Conservation (phyloP, 2,888 invertebrate genomes). For the Caenorhabditis virilis region DNA sequence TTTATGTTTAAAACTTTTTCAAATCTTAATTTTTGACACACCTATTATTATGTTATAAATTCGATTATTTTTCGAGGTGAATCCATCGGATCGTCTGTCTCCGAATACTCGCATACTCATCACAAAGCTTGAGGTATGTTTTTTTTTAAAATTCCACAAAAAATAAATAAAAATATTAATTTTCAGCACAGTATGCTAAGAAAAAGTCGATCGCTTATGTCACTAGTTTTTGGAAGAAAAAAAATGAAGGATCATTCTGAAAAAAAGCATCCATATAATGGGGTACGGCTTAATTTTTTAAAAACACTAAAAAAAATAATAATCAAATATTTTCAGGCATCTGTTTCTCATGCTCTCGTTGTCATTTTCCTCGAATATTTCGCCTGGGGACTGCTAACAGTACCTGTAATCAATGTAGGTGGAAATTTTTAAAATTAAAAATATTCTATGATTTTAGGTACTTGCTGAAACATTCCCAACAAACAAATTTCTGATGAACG, state of each 20-base stretch:
- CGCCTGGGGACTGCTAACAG: conserved; percentile 97
- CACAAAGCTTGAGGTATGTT: conserved; percentile 28
- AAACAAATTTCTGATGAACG: conserved; percentile 99
- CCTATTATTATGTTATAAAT: background rate
- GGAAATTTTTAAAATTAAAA: conserved; percentile 2
- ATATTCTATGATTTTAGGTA: conserved; percentile 73
- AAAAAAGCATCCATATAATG: conserved; percentile 35
- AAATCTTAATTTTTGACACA: background rate
- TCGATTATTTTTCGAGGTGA: no score
- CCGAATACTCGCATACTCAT: conserved; percentile 36
- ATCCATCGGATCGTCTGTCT: conserved; percentile 24
- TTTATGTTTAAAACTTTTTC: no score
- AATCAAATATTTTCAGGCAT: conserved; percentile 75
- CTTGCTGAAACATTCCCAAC: conserved; percentile 96
- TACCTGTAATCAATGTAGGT: conserved; percentile 88
- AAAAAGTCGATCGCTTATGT: conserved; percentile 46
- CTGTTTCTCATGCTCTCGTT: conserved; percentile 95
- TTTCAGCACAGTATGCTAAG: conserved; percentile 47
- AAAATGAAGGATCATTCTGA: conserved; percentile 35
- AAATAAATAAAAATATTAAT: background rate
- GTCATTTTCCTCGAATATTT: conserved; percentile 99
- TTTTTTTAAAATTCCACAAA: background rate
- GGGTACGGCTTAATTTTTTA: conserved; percentile 6
- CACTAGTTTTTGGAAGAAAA: conserved; percentile 47
- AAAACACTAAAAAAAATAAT: no score